phyloP scores from a whole-genome alignment of 2,888 invertebrate genomes.

The Cabera pusaria region DNA sequence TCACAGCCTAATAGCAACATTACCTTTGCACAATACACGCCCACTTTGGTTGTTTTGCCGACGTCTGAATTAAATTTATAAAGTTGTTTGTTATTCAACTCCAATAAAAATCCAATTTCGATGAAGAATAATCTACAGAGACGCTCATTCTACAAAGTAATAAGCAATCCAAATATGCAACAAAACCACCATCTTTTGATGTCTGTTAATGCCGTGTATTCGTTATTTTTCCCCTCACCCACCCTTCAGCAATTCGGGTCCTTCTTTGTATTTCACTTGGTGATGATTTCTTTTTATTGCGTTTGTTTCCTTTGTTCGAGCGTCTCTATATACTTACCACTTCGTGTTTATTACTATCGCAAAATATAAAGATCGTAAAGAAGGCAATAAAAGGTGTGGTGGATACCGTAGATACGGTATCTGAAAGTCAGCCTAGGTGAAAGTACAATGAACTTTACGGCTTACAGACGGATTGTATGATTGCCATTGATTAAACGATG shows the following conservation, averaged over 20 bases:
- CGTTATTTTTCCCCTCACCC: conserved; percentile 17
- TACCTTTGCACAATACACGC: background rate
- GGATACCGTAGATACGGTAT: background rate
- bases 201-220: conserved; percentile 19
- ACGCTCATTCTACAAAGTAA: conserved; percentile 9
- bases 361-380: conserved; percentile 20
- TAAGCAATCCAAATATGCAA: conserved; percentile 17
- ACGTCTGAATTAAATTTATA: conserved; percentile 1
- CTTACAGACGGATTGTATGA: too few species aligned
- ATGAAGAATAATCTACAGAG: conserved; percentile 7
- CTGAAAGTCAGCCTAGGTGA: conserved; percentile 9
- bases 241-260: conserved; percentile 19
- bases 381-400: conserved; percentile 13
- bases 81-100: too few species aligned
- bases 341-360: conserved; percentile 19
- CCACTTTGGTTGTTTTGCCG: conserved; percentile 2
- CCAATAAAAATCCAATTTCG: conserved; percentile 6
- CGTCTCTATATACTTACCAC: conserved; percentile 12
- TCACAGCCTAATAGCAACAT: background rate
- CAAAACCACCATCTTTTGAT: conserved; percentile 19
- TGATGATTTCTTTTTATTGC: conserved; percentile 26
- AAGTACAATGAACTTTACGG: background rate
- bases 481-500: too few species aligned
- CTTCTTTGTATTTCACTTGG: conserved; percentile 18
- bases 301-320: conserved; percentile 22